Percentiles rank a stretch among this genome's conserved stretches.
These are phyloP conservation scores for Pimephales promelas DNA, from an alignment of 2,113 vertebrate genomes.

Conservation along the genomic window DNA sequence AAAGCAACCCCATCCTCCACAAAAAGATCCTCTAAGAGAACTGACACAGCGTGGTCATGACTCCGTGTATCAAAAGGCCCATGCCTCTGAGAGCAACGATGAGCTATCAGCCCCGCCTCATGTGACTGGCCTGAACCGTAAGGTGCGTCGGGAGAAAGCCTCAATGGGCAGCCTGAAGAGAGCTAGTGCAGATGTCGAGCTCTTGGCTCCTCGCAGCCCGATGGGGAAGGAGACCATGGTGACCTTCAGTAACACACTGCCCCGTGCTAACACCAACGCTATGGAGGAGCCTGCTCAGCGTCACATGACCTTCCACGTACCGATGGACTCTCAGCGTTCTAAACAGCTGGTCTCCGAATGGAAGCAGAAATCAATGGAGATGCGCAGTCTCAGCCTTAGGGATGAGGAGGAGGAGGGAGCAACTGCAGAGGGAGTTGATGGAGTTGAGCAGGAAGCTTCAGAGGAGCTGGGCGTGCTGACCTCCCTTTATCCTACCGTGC, in stretches of 20 bases:
- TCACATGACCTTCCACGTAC: slow-evolving; percentile 90
- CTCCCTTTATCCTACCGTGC: slow-evolving; percentile 67
- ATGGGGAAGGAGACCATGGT: slow-evolving; percentile 96
- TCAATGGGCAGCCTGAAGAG: slow-evolving; percentile 88
- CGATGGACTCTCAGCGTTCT: slow-evolving; percentile 93
- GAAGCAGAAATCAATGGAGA: slow-evolving; percentile 91
- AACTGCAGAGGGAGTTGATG: slow-evolving; percentile 87
- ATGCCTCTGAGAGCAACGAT: slow-evolving; percentile 82
- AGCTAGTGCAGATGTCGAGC: slow-evolving; percentile 92
- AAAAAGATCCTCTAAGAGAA: slow-evolving; percentile 78
- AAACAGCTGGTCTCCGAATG: slow-evolving; percentile 96
- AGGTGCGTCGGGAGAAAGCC: slow-evolving; percentile 80
- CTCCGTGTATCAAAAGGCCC: slow-evolving; percentile 84
- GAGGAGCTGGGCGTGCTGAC: slow-evolving; percentile 67
- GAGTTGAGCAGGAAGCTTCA: slow-evolving; percentile 64
- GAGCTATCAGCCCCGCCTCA: slow-evolving; percentile 76
- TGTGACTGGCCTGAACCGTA: slow-evolving; percentile 72
- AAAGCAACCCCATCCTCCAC: not conserved
- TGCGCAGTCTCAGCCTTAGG: slow-evolving; percentile 85
- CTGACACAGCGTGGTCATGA: slow-evolving; percentile 84
- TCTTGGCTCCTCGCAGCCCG: slow-evolving; percentile 89
- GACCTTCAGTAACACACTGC: slow-evolving; percentile 96
- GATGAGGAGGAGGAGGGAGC: slow-evolving; percentile 64
- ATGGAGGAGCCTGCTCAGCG: slow-evolving; percentile 88
- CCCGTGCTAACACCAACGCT: slow-evolving; percentile 85